Evolutionary conservation across 2,113 vertebrate genomes (phyloP).

Genomic region (Periophthalmodon schlosseri): DNA sequence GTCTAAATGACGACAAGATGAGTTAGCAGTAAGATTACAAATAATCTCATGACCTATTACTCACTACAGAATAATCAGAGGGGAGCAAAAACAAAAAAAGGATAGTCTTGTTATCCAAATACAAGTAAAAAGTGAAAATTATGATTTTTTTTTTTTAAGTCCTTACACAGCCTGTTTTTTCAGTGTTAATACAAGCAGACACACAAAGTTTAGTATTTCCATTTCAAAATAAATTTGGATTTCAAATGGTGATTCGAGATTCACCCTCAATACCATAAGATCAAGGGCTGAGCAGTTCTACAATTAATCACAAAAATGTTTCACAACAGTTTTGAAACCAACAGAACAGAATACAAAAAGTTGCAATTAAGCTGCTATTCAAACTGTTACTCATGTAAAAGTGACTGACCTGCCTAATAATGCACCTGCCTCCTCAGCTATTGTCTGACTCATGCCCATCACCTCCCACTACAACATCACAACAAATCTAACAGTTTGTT

Average conservation of each 20-base stretch:
- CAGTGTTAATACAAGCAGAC: no score
- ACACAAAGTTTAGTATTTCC: no score
- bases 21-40: conserved; percentile 35
- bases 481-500: conserved; percentile 24
- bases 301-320: no score
- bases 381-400: neutral
- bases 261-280: no score
- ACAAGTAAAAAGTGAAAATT: no score
- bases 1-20: conserved; percentile 48
- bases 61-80: neutral
- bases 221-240: no score
- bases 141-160: no score
- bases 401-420: conserved; percentile 35
- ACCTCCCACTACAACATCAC: conserved; percentile 8
- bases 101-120: no score
- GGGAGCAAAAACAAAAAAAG: neutral
- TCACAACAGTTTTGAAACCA: no score
- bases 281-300: no score
- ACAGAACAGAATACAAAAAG: neutral
- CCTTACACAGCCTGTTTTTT: no score
- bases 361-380: neutral
- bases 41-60: neutral
- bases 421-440: conserved; percentile 42
- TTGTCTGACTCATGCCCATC: conserved; percentile 50
- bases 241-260: no score